phyloP scores from a whole-genome alignment of 1,140 invertebrate genomes.

The Manduca sexta region DNA sequence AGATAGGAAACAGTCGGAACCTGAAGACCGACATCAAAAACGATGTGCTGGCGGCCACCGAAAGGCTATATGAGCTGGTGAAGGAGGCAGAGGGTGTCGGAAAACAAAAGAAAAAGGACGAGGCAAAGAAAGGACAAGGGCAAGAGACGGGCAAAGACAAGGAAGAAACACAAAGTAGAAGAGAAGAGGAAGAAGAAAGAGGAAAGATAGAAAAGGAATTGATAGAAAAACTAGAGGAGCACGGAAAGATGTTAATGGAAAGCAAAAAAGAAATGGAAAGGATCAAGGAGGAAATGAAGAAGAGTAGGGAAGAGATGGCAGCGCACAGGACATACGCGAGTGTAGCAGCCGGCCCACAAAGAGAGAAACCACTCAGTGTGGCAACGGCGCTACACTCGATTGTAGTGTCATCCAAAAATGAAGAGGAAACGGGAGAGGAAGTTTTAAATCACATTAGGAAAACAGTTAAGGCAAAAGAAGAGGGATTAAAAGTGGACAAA shows the following conservation, averaged over 20 bases:
- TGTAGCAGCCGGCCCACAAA: conserved; percentile 1
- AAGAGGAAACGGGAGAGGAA: conserved; percentile 5
- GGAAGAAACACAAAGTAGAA: no score
- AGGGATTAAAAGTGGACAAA: conserved; percentile 5
- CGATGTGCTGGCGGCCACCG: not conserved
- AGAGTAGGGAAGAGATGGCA: not conserved
- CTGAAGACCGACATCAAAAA: conserved; percentile 15
- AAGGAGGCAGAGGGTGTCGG: conserved; percentile 8
- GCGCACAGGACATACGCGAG: conserved; percentile 1
- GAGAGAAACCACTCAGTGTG: no score
- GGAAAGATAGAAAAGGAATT: not conserved
- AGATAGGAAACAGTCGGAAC: conserved; percentile 8
- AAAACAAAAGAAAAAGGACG: not conserved
- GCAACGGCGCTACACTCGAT: conserved; percentile 5
- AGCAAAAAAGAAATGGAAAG: conserved; percentile 2
- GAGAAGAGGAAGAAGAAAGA: not conserved
- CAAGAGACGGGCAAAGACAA: no score
- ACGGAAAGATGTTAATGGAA: conserved; percentile 3
- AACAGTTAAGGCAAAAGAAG: conserved; percentile 7
- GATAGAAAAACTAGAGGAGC: not conserved
- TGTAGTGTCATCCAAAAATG: not conserved
- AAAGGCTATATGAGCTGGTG: conserved; percentile 10
- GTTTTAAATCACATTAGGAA: conserved; percentile 7
- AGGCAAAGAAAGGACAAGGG: not conserved
- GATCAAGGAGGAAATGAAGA: not conserved